Conservation (phyloP, 92 coral and sea anemone species). For the Actinernus sp. region DNA sequence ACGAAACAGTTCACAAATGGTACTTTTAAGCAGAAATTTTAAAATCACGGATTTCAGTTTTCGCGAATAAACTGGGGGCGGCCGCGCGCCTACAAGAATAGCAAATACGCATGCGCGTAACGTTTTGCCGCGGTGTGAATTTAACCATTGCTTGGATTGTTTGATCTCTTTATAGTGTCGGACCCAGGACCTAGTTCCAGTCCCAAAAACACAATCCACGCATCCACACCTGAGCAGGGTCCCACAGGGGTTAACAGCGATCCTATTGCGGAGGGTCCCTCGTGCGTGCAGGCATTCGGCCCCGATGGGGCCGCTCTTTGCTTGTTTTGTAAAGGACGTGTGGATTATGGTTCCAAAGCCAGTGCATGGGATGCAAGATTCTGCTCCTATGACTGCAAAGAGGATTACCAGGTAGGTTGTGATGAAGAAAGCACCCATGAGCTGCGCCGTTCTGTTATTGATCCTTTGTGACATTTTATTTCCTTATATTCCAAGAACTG, state of each 20-base stretch:
- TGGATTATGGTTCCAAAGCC: constrained; percentile 68
- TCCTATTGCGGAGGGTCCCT: constrained; percentile 10
- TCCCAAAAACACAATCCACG: not conserved
- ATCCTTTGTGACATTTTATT: not conserved
- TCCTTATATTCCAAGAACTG: not conserved
- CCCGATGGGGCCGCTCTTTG: constrained; percentile 87
- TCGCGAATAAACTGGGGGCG: no score
- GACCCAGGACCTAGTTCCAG: no score
- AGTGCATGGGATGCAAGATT: constrained; percentile 91
- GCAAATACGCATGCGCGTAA: no score
- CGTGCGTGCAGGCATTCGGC: constrained; percentile 77
- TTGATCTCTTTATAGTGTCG: no score
- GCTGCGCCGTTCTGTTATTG: not conserved
- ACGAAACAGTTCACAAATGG: no score
- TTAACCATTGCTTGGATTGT: no score
- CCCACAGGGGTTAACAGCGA: constrained; percentile 26
- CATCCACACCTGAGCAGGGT: not conserved
- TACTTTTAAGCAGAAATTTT: no score
- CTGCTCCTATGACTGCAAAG: constrained; percentile 93
- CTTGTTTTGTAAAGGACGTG: constrained; percentile 78
- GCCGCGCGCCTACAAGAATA: no score
- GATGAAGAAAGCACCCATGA: not conserved
- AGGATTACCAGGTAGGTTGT: constrained; percentile 83
- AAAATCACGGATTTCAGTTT: no score
- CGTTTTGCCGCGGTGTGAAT: no score